Evolutionary conservation across 2,113 vertebrate species (phyloP).

Genomic region (Strigops habroptila): DNA sequence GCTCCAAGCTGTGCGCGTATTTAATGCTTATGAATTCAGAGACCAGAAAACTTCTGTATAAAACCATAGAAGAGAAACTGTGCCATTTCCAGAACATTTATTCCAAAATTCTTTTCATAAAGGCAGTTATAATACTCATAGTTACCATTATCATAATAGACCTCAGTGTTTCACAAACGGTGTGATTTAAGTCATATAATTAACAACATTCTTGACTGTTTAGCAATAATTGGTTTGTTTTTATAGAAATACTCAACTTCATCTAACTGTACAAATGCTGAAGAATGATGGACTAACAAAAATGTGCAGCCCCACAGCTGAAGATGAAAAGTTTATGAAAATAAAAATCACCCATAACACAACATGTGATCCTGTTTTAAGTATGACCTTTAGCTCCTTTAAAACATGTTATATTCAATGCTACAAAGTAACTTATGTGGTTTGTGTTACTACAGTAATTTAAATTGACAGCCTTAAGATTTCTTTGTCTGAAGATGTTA

Average conservation of each 20-base stretch:
- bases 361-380: constrained; percentile 10
- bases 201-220: constrained; percentile 56
- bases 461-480: constrained; percentile 4
- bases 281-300: constrained; percentile 17
- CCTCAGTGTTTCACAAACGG: constrained; percentile 1
- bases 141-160: constrained; percentile 30
- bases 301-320: neutral
- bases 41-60: neutral
- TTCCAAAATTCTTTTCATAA: constrained; percentile 19
- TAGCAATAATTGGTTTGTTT: constrained; percentile 53
- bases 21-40: constrained; percentile 15
- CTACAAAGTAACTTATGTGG: neutral
- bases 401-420: neutral
- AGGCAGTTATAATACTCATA: neutral
- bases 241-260: constrained; percentile 32
- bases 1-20: neutral
- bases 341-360: neutral
- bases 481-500: constrained; percentile 19
- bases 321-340: constrained; percentile 31
- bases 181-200: constrained; percentile 28
- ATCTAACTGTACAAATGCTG: neutral
- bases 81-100: constrained; percentile 26
- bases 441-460: neutral
- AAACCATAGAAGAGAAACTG: neutral
- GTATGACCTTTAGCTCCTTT: constrained; percentile 27